Evolutionary conservation across 2,888 invertebrate genomes (phyloP).

Genomic region (Galeruca laticollis): DNA sequence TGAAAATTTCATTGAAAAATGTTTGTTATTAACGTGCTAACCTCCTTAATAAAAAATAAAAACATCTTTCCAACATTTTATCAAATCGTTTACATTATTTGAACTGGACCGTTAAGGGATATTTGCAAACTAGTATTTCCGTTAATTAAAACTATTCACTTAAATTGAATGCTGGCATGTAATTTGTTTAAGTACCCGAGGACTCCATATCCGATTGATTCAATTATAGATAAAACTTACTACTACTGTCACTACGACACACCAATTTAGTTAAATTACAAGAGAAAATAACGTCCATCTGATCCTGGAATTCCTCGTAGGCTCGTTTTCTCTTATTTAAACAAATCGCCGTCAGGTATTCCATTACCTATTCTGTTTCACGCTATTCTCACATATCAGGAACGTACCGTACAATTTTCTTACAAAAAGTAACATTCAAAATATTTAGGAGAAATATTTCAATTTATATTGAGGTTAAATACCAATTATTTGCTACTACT

Average conservation of each 20-base stretch:
- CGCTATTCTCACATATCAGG: background rate
- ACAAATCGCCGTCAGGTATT: slow-evolving; percentile 27
- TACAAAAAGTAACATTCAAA: no score
- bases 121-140: slow-evolving; percentile 1
- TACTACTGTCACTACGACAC: slow-evolving; percentile 21
- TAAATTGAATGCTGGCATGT: background rate
- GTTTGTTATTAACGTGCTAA: no score
- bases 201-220: slow-evolving; percentile 17
- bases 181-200: slow-evolving; percentile 13
- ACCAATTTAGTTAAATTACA: slow-evolving; percentile 32
- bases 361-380: slow-evolving; percentile 4
- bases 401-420: background rate
- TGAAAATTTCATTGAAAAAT: no score
- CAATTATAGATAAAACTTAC: slow-evolving; percentile 30
- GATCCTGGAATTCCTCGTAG: slow-evolving; percentile 33
- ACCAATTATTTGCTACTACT: no score
- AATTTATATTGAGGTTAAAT: no score
- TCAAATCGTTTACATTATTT: no score
- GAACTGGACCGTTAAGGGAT: background rate
- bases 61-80: no score
- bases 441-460: no score
- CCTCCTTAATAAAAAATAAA: no score
- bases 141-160: slow-evolving; percentile 3
- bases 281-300: slow-evolving; percentile 30
- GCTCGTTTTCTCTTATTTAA: slow-evolving; percentile 38